Evolutionary conservation across 2,113 vertebrate species (phyloP).

Genomic region (Thalassarche chlororhynchos): DNA sequence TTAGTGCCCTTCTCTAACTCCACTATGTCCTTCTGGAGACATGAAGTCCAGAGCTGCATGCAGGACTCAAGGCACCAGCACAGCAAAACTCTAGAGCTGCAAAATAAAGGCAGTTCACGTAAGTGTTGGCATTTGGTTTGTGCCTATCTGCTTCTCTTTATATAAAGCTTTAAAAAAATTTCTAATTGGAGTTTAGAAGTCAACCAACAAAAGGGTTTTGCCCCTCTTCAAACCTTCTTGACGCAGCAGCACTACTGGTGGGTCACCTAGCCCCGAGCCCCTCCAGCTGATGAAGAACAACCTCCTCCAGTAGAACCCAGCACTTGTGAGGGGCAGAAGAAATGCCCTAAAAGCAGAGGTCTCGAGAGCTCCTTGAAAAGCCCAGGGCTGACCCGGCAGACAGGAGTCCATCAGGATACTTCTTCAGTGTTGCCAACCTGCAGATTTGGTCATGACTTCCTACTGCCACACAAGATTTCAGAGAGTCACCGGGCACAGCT

Average conservation of each 20-base stretch:
- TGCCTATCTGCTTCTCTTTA: background rate
- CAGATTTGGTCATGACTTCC: background rate
- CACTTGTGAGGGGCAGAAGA: background rate
- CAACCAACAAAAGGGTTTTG: background rate
- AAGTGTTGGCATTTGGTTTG: rapidly evolving
- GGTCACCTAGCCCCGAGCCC: background rate
- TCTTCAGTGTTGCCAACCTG: background rate
- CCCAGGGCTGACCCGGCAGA: rapidly evolving
- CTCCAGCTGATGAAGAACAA: background rate
- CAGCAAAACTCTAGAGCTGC: background rate
- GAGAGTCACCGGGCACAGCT: background rate
- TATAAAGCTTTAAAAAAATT: rapidly evolving
- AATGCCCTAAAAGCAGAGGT: background rate
- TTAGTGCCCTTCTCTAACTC: background rate
- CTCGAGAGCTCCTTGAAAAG: background rate
- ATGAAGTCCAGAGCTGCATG: background rate
- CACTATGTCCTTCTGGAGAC: background rate
- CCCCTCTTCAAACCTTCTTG: background rate
- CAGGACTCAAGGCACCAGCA: background rate
- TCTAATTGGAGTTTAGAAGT: background rate
- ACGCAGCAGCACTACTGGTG: background rate
- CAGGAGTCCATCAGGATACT: background rate
- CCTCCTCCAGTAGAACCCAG: background rate
- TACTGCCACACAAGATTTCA: background rate
- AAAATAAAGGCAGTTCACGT: background rate